Evolutionary conservation across 2,888 invertebrate species (phyloP), one percentile per base, ranked within the genome.

Genomic region (Tuta absoluta): DNA sequence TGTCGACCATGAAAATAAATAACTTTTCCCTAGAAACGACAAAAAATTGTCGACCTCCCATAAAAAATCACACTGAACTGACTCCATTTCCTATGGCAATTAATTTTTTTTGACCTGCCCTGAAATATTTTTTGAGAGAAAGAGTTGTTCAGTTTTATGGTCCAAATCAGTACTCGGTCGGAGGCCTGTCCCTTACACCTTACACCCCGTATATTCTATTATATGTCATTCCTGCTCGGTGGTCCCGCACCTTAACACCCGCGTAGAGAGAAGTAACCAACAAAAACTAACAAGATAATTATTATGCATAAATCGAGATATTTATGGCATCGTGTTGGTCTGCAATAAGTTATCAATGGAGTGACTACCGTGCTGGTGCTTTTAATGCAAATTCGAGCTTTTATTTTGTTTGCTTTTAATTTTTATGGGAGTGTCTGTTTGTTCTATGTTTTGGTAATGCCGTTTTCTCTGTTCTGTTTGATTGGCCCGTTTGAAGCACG

Each of bases 261-360:
- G 19, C n/a, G 24, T 48, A 48, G 24, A 38, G 14, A 48, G 48
- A 45, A 45, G 33, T 24, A 60, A n/a, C 41, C 17, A 60, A 62
- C 62, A 62, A 62, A 62, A 62, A 62, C 62, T 38, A 62, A 49
- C 53, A 53, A 53, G 53, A 48, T 53, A 53, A 62, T 62, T 62
- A 62, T 62, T 62, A 62, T 62, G 62, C 62, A 62, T 62, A 62
- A 62, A 62, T 62, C 62, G 24, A 33, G 33, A 51, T 53, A 62
- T 62, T 62, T 62, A 62, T 62, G 19, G 62, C 62, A 28, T 28
- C 62, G 53, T 37, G 53, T 21, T 49, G 23, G n/a, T 2, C 37
- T 23, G 38, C 62, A 11, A 53, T 62, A 62, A 62, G 12, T 62
- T 62, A 62, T 62, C 51, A 37, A 62, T 23, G 62, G 33, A 21